Conservation (phyloP, 2,888 invertebrate genomes). For the Agonopterix alstromeriana region DNA sequence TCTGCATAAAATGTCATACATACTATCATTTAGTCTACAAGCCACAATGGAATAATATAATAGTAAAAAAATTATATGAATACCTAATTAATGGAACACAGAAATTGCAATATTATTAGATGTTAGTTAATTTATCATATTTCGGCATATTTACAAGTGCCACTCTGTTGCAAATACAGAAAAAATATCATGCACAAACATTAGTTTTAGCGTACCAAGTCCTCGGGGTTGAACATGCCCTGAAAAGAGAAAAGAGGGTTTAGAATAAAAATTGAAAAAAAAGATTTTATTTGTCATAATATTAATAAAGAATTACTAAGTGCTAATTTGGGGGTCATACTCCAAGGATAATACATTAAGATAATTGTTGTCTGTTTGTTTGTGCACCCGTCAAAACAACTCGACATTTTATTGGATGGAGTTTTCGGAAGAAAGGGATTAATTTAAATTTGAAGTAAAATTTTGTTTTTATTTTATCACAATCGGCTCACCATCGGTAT, state of each 20-base stretch:
- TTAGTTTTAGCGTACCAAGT: constrained; percentile 78
- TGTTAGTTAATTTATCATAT: constrained; percentile 16
- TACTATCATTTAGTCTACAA: too few relatives aligned
- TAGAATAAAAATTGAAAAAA: neutral
- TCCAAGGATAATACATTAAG: too few relatives aligned
- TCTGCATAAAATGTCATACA: too few relatives aligned
- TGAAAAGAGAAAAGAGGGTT: constrained; percentile 61
- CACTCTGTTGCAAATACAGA: constrained; percentile 31
- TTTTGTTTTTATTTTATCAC: too few relatives aligned
- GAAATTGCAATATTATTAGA: constrained; percentile 9
- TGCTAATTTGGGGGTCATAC: too few relatives aligned
- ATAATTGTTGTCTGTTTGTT: too few relatives aligned
- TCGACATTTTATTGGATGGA: too few relatives aligned
- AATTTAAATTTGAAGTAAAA: neutral
- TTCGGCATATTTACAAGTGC: constrained; percentile 51
- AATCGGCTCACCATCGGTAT: neutral
- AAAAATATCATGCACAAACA: constrained; percentile 57
- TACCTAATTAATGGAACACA: constrained; percentile 8
- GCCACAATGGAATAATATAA: neutral
- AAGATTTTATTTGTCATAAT: too few relatives aligned
- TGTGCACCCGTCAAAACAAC: too few relatives aligned
- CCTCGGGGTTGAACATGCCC: constrained; percentile 94
- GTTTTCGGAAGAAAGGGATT: too few relatives aligned
- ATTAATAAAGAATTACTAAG: too few relatives aligned
- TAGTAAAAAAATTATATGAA: neutral